Evolutionary conservation across 2,888 invertebrate genomes (phyloP).

Genomic region (Laothoe populi): DNA sequence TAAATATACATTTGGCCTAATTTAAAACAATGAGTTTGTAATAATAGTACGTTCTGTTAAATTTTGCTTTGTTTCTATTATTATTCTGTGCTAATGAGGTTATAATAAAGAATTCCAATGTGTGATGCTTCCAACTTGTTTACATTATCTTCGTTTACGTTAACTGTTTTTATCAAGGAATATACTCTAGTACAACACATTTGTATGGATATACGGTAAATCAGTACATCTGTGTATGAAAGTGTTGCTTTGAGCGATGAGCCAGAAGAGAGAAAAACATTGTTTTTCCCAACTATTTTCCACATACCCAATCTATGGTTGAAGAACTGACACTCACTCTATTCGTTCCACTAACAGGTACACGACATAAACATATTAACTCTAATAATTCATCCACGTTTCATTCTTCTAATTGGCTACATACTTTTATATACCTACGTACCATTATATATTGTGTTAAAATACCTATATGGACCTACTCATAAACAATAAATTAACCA

Average conservation of each 20-base stretch:
- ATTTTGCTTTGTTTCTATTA: neutral
- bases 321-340: conserved; percentile 59
- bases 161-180: conserved; percentile 7
- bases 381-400: neutral
- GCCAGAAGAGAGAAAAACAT: conserved; percentile 53
- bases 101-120: conserved; percentile 7
- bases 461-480: no score
- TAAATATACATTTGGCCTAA: conserved; percentile 10
- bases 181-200: conserved; percentile 33
- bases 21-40: conserved; percentile 1
- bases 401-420: neutral
- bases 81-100: conserved; percentile 4
- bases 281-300: conserved; percentile 34
- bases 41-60: neutral
- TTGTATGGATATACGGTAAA: conserved; percentile 36
- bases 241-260: conserved; percentile 34
- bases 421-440: no score
- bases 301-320: conserved; percentile 41
- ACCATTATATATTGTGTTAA: no score
- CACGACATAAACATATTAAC: conserved; percentile 40
- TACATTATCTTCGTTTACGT: conserved; percentile 23
- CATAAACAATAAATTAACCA: no score
- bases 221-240: conserved; percentile 1
- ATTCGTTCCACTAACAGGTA: conserved; percentile 49
- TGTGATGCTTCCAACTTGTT: conserved; percentile 23